Conservation (phyloP, 1,140 invertebrate genomes). For the Drosophila pruinosa region DNA sequence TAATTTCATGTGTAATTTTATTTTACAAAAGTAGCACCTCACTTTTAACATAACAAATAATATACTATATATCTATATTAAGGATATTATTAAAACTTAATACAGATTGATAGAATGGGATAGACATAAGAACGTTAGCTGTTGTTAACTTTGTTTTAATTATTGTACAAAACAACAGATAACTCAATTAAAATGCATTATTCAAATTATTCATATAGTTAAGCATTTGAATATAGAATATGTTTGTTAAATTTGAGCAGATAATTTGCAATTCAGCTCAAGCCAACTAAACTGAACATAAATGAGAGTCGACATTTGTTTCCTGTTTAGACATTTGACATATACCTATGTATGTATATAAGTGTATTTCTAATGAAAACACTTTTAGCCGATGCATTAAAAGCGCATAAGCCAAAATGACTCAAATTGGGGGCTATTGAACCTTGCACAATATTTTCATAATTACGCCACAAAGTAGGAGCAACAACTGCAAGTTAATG, state of each 20-base stretch:
- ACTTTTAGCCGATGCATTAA: constrained; percentile 13
- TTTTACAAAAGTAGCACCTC: too few species aligned
- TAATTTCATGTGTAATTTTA: too few species aligned
- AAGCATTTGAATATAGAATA: background rate
- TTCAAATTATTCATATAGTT: background rate
- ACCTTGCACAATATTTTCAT: constrained; percentile 79
- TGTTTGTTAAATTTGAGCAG: background rate
- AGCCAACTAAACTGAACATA: background rate
- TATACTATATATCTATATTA: too few species aligned
- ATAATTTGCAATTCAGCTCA: background rate
- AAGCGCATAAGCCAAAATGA: constrained; percentile 29
- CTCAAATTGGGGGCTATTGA: constrained; percentile 63
- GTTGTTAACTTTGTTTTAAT: too few species aligned
- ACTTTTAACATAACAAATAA: too few species aligned
- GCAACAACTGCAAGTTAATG: constrained; percentile 31
- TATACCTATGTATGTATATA: background rate
- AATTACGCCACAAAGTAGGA: constrained; percentile 50
- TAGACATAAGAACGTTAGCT: too few species aligned
- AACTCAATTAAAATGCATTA: background rate
- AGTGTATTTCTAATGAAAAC: background rate
- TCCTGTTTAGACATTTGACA: constrained; percentile 5
- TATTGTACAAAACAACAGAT: too few species aligned
- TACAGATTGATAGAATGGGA: too few species aligned
- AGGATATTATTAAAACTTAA: too few species aligned
- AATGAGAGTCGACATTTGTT: constrained; percentile 25